Base-by-base conservation (phyloP, 2,113 vertebrate species). In the Corapipo altera region DNA sequence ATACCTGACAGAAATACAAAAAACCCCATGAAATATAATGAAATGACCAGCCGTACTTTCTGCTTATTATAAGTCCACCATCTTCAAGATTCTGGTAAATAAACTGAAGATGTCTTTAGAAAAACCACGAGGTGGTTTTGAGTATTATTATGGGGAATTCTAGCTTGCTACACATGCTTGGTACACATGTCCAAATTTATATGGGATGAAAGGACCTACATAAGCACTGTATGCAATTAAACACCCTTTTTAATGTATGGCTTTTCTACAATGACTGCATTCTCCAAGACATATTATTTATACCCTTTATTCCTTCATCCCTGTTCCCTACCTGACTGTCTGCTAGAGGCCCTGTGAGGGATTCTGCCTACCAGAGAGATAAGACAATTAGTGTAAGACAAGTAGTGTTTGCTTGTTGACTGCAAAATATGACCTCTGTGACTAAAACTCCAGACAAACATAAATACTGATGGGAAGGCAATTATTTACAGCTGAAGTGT, bases 1-100 rank as follows among this genome's bases (percentile, higher is more conserved):
- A 57, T 10, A 0, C 0, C 4, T 21, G 15, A 44, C 2, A 49
- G 21, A 4, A 65, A 37, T 46, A 27, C 0, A 18, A n/a, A 13
- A 84, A 49, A 19, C n/a, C n/a, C n/a, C n/a, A n/a, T n/a, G 1
- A 35, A 6, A 8, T 28, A 37, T 3, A 6, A 37, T 26, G 41
- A 91, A 80, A 78, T 37, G 5, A 5, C 15, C 15, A 67, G 1
- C 17, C 49, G 21, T 41, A 15, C 3, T 71, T 82, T 64, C 39
- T 59, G 20, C 12, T 75, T 72, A 8, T 72, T 54, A 37, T 11
- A 58, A 51, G 8, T 32, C 32, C 26, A 48, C 13, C 37, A 39
- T 12, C 0, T 0, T 39, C 16, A 57, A 65, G 8, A 7, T 51
- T 51, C n/a, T 74, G 5, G 3, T 59, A 71, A 74, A 59, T 35